A percentile compares a stretch with the other conserved stretches of the same genome.
phyloP scores from a whole-genome alignment of 2,113 vertebrate genomes.

The Notechis scutatus region DNA sequence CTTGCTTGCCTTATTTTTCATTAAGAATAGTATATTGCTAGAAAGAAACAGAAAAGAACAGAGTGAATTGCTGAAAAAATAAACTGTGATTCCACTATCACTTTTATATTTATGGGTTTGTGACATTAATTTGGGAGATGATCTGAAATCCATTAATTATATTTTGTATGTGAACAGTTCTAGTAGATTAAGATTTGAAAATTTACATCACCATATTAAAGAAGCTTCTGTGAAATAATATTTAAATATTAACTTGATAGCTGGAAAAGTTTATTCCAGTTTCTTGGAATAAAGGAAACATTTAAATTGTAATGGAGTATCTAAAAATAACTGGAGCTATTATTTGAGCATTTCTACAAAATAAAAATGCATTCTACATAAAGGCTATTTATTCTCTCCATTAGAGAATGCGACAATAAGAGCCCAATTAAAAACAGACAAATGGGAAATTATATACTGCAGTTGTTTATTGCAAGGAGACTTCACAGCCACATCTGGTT shows the following conservation, averaged over 20 bases:
- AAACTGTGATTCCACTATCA: not conserved
- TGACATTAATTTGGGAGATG: not conserved
- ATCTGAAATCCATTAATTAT: not conserved
- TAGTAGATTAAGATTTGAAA: not conserved
- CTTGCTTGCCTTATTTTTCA: not conserved
- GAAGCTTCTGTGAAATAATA: not conserved
- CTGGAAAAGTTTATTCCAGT: slow-evolving; percentile 37
- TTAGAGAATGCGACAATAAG: slow-evolving; percentile 40
- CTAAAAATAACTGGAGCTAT: slow-evolving; percentile 54
- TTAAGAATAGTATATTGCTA: not conserved
- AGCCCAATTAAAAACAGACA: slow-evolving; percentile 59
- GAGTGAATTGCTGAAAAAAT: not conserved
- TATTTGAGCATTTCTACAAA: slow-evolving; percentile 37
- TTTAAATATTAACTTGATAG: slow-evolving; percentile 27
- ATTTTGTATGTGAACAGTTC: not conserved
- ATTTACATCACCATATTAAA: not conserved
- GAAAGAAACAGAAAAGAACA: not conserved
- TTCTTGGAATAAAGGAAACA: slow-evolving; percentile 45
- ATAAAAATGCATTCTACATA: slow-evolving; percentile 44
- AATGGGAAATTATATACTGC: slow-evolving; percentile 50
- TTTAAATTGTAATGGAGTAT: slow-evolving; percentile 40
- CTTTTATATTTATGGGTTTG: not conserved
- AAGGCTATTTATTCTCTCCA: slow-evolving; percentile 47
- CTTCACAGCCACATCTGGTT: slow-evolving; percentile 11
- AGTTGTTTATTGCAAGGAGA: slow-evolving; percentile 51